These are phyloP conservation scores for Sceloporus tristichus DNA, from an alignment of 2,113 vertebrate species.

Conservation along the genomic window DNA sequence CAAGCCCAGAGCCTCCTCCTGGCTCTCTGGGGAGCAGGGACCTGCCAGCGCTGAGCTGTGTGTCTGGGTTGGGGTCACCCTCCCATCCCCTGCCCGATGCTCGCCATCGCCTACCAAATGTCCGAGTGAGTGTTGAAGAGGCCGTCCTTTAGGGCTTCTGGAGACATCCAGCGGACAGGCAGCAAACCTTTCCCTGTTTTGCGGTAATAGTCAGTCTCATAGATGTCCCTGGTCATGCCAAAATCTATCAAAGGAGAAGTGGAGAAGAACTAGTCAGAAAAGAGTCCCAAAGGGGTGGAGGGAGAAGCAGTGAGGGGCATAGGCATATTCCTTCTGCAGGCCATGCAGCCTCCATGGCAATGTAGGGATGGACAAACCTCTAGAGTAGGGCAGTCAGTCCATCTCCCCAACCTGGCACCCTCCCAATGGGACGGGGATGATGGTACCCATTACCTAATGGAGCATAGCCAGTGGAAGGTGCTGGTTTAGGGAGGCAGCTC, in stretches of 20 bases:
- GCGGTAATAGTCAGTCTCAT: conserved; percentile 85
- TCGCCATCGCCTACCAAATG: conserved; percentile 73
- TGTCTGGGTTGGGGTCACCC: too few relatives aligned
- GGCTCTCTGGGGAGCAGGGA: too few relatives aligned
- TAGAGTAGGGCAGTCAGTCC: background rate
- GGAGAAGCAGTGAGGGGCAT: background rate
- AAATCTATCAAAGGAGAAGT: conserved; percentile 73
- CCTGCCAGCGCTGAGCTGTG: too few relatives aligned
- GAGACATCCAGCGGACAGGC: conserved; percentile 86
- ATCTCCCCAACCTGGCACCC: background rate
- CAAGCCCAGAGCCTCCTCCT: background rate
- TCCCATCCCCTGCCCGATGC: background rate
- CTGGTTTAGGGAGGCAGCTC: too few relatives aligned
- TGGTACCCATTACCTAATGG: too few relatives aligned
- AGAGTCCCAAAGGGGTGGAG: fast-evolving
- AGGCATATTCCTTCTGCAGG: background rate
- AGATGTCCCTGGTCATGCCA: conserved; percentile 86
- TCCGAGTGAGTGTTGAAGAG: conserved; percentile 84
- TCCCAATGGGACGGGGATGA: background rate
- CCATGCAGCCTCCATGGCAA: background rate
- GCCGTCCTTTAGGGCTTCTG: conserved; percentile 83
- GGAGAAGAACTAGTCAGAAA: too few relatives aligned
- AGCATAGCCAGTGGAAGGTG: too few relatives aligned
- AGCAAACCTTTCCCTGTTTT: conserved; percentile 84
- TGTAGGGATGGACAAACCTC: background rate